Percentiles rank a stretch among this genome's conserved stretches.
These are phyloP conservation scores for Cyclargus thomasi DNA, from an alignment of 1,140 invertebrate genomes.

Conservation along the genomic window DNA sequence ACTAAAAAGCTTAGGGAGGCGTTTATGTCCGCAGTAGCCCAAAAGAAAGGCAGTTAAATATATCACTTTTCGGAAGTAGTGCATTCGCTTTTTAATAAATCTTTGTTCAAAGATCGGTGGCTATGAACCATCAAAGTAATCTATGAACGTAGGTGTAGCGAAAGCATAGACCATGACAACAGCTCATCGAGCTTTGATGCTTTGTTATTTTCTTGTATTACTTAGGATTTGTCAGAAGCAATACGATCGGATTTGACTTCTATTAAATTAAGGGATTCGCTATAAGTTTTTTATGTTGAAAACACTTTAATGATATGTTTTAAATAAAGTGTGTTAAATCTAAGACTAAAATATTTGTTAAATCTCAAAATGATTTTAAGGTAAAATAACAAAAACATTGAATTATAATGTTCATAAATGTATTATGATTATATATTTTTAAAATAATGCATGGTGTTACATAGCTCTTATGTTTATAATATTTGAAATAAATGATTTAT, in stretches of 20 bases:
- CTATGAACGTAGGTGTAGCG: constrained; percentile 22
- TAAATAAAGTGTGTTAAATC: constrained; percentile 33
- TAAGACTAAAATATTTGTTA: constrained; percentile 13
- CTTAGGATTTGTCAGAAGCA: constrained; percentile 12
- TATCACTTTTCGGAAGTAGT: neutral
- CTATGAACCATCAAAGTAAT: constrained; percentile 7
- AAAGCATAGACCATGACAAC: constrained; percentile 22
- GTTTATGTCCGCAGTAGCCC: constrained; percentile 60
- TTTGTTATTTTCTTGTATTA: constrained; percentile 16
- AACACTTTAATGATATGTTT: constrained; percentile 38
- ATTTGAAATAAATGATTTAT: constrained; percentile 44
- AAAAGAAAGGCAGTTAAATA: constrained; percentile 40
- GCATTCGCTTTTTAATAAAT: constrained; percentile 29
- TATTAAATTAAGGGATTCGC: constrained; percentile 31
- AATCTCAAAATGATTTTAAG: constrained; percentile 17
- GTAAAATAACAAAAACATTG: neutral
- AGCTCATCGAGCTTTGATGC: constrained; percentile 7
- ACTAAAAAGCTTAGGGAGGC: constrained; percentile 60
- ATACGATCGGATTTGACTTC: constrained; percentile 24
- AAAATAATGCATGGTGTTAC: constrained; percentile 43
- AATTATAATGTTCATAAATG: constrained; percentile 9
- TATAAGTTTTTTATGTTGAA: constrained; percentile 19
- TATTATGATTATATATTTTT: constrained; percentile 25
- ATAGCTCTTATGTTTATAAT: constrained; percentile 36
- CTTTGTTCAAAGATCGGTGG: constrained; percentile 37